Conservation (phyloP, 2,113 vertebrate species). For the Catharus bicknelli region DNA sequence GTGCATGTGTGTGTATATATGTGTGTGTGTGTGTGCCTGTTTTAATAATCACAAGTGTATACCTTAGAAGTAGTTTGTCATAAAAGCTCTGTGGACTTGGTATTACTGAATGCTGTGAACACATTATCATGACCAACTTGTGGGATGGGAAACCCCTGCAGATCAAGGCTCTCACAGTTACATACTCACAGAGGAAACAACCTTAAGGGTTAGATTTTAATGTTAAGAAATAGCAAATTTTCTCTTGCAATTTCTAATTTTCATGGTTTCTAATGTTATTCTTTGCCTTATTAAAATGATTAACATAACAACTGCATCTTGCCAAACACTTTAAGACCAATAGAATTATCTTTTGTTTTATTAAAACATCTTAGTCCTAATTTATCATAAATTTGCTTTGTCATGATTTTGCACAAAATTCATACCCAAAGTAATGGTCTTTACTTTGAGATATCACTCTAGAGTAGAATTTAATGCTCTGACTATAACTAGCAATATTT, state of each 20-base stretch:
- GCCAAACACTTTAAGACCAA: conserved; percentile 62
- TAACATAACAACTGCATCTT: conserved; percentile 72
- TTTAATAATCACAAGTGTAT: neutral
- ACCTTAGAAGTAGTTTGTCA: neutral
- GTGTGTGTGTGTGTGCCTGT: neutral
- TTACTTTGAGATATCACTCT: neutral
- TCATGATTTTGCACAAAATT: neutral
- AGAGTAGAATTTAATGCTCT: neutral
- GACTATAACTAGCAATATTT: neutral
- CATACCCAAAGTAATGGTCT: neutral
- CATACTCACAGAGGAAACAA: conserved; percentile 19
- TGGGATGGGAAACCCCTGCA: neutral
- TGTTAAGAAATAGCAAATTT: conserved; percentile 49
- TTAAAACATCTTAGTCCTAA: conserved; percentile 60
- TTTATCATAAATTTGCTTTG: conserved; percentile 70
- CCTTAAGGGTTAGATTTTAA: conserved; percentile 60
- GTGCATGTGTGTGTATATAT: neutral
- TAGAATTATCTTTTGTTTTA: conserved; percentile 59
- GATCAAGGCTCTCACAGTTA: fast-evolving
- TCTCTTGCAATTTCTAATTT: conserved; percentile 69
- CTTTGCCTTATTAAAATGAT: conserved; percentile 79
- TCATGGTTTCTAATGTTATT: conserved; percentile 77
- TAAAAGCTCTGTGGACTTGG: neutral
- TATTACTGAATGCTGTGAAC: neutral
- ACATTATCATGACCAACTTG: neutral